These are phyloP conservation scores for Panorpa germanica DNA, from an alignment of 2,888 invertebrate species.

Conservation along the genomic window DNA sequence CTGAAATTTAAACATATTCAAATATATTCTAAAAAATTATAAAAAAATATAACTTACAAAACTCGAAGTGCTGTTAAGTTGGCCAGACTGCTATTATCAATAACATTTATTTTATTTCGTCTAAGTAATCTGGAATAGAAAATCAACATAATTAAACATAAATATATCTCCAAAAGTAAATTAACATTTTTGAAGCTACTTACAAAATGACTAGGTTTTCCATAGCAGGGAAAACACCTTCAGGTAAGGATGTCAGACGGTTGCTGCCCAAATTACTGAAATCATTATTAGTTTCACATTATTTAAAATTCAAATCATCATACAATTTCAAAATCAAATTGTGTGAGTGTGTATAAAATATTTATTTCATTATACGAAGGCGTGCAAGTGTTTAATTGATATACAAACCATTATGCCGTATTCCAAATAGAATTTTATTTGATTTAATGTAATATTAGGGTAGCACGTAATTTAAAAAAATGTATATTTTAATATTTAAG, in stretches of 20 bases:
- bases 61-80: constrained; percentile 62
- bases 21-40: constrained; percentile 8
- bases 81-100: constrained; percentile 60
- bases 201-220: constrained; percentile 60
- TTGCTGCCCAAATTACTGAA: constrained; percentile 62
- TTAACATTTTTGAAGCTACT: constrained; percentile 27
- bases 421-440: too few species aligned
- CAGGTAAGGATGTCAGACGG: constrained; percentile 45
- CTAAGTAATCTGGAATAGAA: constrained; percentile 54
- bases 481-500: too few species aligned
- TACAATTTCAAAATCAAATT: too few species aligned
- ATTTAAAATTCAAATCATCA: too few species aligned
- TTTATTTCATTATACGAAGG: too few species aligned
- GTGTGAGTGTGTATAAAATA: too few species aligned
- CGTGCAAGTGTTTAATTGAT: too few species aligned
- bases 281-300: too few species aligned
- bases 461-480: too few species aligned
- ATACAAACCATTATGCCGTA: too few species aligned
- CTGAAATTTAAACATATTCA: too few species aligned
- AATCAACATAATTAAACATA: constrained; percentile 11
- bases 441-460: too few species aligned
- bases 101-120: constrained; percentile 63
- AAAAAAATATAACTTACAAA: constrained; percentile 49
- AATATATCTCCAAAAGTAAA: constrained; percentile 11
- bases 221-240: constrained; percentile 49